A percentile compares a stretch with the other conserved stretches of the same genome.
These are phyloP conservation scores for Gobiocypris rarus DNA, from an alignment of 2,113 vertebrate genomes.

Conservation along the genomic window DNA sequence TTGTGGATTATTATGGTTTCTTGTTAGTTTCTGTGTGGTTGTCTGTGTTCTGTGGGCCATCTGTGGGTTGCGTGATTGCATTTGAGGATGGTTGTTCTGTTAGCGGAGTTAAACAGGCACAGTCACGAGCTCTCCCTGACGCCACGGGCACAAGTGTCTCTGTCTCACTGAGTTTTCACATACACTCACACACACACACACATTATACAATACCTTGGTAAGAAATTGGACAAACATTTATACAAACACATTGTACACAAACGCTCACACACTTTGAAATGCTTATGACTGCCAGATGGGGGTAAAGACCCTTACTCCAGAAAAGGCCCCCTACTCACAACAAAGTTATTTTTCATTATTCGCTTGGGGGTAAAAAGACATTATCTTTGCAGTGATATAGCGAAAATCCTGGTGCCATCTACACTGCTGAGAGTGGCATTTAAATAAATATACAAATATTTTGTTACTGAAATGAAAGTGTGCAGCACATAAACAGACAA, in stretches of 20 bases:
- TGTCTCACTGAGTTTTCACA: too few species aligned
- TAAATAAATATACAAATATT: too few species aligned
- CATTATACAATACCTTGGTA: constrained; percentile 18
- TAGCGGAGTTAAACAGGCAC: constrained; percentile 76
- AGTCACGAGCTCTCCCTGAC: constrained; percentile 75
- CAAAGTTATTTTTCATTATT: not conserved
- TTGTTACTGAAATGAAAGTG: too few species aligned
- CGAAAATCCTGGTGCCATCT: not conserved
- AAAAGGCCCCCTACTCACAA: not conserved
- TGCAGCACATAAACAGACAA: too few species aligned
- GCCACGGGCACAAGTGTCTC: constrained; percentile 71
- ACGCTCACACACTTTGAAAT: constrained; percentile 39
- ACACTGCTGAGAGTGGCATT: too few species aligned
- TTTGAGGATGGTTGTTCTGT: constrained; percentile 73
- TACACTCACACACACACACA: constrained; percentile 42
- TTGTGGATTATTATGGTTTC: constrained; percentile 63
- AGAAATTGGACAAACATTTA: constrained; percentile 24
- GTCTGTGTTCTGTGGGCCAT: constrained; percentile 75
- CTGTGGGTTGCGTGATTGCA: constrained; percentile 76
- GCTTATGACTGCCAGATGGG: constrained; percentile 32
- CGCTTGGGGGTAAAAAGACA: not conserved
- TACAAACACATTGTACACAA: constrained; percentile 61
- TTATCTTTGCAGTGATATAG: not conserved
- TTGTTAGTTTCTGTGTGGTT: constrained; percentile 65
- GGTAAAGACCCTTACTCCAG: constrained; percentile 13